Evolutionary conservation across 2,888 invertebrate genomes (phyloP), one percentile per base, ranked within the genome.

Genomic region (Sicus ferrugineus): DNA sequence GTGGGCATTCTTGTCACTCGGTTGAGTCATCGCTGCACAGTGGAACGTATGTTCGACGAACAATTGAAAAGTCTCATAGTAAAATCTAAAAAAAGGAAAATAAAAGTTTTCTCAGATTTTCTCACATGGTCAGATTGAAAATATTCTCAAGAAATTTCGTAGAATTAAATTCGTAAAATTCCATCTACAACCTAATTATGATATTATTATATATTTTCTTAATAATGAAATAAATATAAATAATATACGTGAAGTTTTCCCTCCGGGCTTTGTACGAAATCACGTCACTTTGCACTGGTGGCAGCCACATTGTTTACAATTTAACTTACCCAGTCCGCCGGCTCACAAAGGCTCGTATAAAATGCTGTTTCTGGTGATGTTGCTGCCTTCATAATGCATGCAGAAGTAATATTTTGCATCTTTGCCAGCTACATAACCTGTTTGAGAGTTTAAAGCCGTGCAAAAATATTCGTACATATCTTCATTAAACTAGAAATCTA

Each of bases 401-500:
- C 23, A 61, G 21, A 59, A 67, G 59, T 67, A 59, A 61, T 67
- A 61, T 67, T 67, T 59, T 67, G 67, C 67, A 67, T 67, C 67
- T 59, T 67, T 34, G 59, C 61, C n/a, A 6, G 23, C 23, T 50
- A 21, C 50, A 21, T 50, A 21, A n/a, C n/a, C 5, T 42, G 4
- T 42, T 42, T 9, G 42, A 4, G 14, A n/a, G n/a, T 0, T 42
- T 42, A 42, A 16, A 4, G 16, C 14, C 11, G n/a, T 9, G 42
- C 42, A 4, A 42, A 42, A 42, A 42, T 42, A 16, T 7, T 9
- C 42, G 16, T 16, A n/a, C n/a, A n/a, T n/a, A 42, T 42, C 14
- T 16, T n/a, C n/a, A n/a, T 42, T 16, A 4, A 42, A 1, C 4
- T 4, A 42, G 34, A 42, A 4, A 42, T 4, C 3, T 42, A n/a